These are phyloP conservation scores for Mactromeris polynyma DNA, from an alignment of 2,888 invertebrate genomes.

Conservation along the genomic window DNA sequence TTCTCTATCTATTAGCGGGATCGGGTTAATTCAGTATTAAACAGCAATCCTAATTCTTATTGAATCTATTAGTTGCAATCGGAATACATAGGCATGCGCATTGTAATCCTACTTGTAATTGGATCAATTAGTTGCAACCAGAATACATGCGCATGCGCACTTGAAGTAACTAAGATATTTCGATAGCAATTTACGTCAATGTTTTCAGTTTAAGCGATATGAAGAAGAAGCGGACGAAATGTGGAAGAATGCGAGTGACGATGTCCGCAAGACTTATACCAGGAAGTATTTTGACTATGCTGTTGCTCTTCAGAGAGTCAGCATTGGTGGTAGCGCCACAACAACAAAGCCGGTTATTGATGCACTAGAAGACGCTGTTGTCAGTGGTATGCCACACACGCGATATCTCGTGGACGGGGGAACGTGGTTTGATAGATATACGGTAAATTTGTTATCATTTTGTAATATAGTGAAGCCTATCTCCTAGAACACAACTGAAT, in stretches of 20 bases:
- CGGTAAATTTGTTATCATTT: conserved; percentile 7
- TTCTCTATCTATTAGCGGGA: no score
- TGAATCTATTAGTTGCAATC: no score
- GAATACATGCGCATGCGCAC: no score
- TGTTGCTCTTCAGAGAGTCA: conserved; percentile 35
- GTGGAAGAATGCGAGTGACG: conserved; percentile 68
- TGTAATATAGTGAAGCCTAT: no score
- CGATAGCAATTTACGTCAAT: background rate
- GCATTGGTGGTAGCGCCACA: conserved; percentile 36
- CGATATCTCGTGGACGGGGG: conserved; percentile 72
- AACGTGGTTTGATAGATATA: conserved; percentile 37
- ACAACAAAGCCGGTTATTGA: conserved; percentile 70
- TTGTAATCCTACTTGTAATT: no score
- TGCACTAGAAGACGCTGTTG: conserved; percentile 69
- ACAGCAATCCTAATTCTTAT: no score
- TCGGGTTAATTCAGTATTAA: no score
- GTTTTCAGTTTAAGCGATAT: conserved; percentile 58
- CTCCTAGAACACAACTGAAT: no score
- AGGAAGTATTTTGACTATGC: conserved; percentile 59
- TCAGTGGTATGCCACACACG: conserved; percentile 64
- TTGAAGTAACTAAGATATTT: no score
- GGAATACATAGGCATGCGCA: no score
- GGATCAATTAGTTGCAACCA: no score
- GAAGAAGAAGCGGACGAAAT: conserved; percentile 63
- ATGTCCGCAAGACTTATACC: conserved; percentile 64